A percentile compares a stretch with the other conserved stretches of the same genome.
Evolutionary conservation across 2,888 invertebrate species (phyloP).

Genomic region (Helobdella robusta): DNA sequence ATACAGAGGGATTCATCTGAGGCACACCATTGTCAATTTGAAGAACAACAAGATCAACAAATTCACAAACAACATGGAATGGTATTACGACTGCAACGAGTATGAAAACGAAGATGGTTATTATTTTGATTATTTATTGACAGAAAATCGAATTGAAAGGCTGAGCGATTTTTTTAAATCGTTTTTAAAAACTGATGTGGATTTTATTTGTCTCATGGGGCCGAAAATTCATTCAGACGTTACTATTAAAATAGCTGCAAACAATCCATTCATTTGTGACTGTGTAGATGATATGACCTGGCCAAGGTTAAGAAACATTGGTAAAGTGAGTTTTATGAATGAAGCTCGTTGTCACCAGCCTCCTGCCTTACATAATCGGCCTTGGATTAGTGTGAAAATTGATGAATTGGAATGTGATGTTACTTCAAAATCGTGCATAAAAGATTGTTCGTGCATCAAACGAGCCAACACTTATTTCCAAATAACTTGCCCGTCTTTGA

Average conservation of each 20-base stretch:
- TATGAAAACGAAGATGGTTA: neutral
- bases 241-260: neutral
- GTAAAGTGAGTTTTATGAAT: neutral
- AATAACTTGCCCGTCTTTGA: too few relatives aligned
- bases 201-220: neutral
- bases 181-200: neutral
- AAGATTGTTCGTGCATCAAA: neutral
- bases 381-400: too few relatives aligned
- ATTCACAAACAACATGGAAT: conserved; percentile 10
- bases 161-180: neutral
- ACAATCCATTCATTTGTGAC: conserved; percentile 14
- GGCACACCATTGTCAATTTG: too few relatives aligned
- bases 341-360: neutral
- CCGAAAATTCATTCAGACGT: neutral
- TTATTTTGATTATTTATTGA: neutral
- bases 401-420: too few relatives aligned
- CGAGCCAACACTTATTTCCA: conserved; percentile 5
- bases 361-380: neutral
- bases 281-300: conserved; percentile 10
- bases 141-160: neutral
- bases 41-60: too few relatives aligned
- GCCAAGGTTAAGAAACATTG: neutral
- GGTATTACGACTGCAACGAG: conserved; percentile 4
- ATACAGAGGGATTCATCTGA: too few relatives aligned
- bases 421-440: too few relatives aligned